Evolutionary conservation across 2,888 invertebrate genomes (phyloP).

Genomic region (Morpho achilles): DNA sequence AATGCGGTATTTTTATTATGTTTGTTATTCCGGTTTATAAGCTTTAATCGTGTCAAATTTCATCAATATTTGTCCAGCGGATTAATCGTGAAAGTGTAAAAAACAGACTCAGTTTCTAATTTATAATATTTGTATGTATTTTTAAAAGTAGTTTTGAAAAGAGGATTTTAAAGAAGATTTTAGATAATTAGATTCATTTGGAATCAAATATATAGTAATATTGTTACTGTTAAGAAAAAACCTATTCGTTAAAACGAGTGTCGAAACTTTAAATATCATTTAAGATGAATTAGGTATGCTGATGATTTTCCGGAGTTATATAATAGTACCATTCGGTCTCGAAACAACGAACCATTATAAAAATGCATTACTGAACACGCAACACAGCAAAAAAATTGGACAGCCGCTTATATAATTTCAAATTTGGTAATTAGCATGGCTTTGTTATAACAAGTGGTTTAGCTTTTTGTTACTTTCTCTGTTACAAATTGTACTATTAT

Average conservation of each 20-base stretch:
- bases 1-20: no score
- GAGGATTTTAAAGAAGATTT: no score
- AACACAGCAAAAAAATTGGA: conserved; percentile 6
- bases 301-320: neutral
- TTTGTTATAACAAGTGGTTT: neutral
- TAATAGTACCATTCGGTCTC: conserved; percentile 4
- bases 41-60: no score
- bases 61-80: no score
- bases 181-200: no score
- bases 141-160: no score
- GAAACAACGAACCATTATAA: neutral
- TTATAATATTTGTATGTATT: no score
- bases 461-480: no score
- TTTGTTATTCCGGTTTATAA: no score
- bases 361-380: conserved; percentile 5
- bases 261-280: neutral
- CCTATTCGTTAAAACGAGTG: neutral
- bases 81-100: no score
- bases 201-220: neutral
- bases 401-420: conserved; percentile 2
- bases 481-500: no score
- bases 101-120: no score
- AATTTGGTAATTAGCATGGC: neutral
- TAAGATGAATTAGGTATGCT: conserved; percentile 1
- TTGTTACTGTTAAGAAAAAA: neutral